Conservation (phyloP, 1,140 invertebrate genomes). For the Zophobas atratus region DNA sequence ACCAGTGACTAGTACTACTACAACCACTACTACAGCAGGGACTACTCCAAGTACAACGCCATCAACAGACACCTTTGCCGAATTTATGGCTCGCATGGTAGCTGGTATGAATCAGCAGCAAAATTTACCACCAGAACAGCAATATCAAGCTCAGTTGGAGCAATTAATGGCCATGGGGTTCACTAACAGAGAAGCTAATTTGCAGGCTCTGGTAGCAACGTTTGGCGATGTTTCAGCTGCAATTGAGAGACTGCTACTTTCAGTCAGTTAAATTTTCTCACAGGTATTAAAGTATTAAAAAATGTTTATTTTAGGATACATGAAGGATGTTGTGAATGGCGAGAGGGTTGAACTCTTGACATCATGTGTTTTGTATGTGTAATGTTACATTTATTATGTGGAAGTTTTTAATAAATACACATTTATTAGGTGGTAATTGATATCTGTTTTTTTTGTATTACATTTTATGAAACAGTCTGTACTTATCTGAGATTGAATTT, state of each 20-base stretch:
- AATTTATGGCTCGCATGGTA: slow-evolving; percentile 92
- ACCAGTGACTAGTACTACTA: slow-evolving; percentile 65
- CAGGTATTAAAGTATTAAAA: background rate
- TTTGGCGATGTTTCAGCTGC: slow-evolving; percentile 98
- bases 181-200: slow-evolving; percentile 95
- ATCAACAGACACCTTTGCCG: slow-evolving; percentile 60
- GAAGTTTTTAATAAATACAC: slow-evolving; percentile 30
- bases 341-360: background rate
- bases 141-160: slow-evolving; percentile 94
- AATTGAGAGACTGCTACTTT: slow-evolving; percentile 86
- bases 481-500: too few species aligned
- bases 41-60: slow-evolving; percentile 63
- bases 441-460: too few species aligned
- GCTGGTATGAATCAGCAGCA: slow-evolving; percentile 73
- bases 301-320: slow-evolving; percentile 22
- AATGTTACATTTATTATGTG: slow-evolving; percentile 7
- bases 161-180: slow-evolving; percentile 98
- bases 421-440: background rate
- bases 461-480: too few species aligned
- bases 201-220: slow-evolving; percentile 95
- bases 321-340: slow-evolving; percentile 10
- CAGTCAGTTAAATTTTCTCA: slow-evolving; percentile 16
- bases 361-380: slow-evolving; percentile 13
- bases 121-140: slow-evolving; percentile 90
- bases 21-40: slow-evolving; percentile 68